Percentiles rank a stretch among this genome's conserved stretches.
These are phyloP conservation scores for Anaspis maculata DNA, from an alignment of 2,888 invertebrate genomes.

Conservation along the genomic window DNA sequence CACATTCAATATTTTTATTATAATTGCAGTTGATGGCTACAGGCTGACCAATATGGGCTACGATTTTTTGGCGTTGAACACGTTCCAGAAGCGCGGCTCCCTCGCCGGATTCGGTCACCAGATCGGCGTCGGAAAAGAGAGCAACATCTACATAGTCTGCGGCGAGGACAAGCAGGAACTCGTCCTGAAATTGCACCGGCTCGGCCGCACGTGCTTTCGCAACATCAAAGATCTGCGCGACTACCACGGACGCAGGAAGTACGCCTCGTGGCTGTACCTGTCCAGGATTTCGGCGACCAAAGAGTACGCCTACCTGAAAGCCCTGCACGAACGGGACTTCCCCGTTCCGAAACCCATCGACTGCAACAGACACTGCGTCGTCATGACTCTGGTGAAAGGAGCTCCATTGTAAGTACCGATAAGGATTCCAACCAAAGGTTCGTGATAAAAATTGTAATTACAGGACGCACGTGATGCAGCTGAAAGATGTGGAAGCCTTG, in stretches of 20 bases:
- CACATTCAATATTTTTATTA: background rate
- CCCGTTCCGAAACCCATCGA: slow-evolving; percentile 94
- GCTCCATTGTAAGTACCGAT: slow-evolving; percentile 68
- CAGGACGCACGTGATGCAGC: slow-evolving; percentile 53
- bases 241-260: slow-evolving; percentile 86
- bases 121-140: slow-evolving; percentile 98
- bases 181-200: slow-evolving; percentile 86
- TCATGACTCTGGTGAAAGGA: slow-evolving; percentile 89
- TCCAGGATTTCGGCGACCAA: slow-evolving; percentile 94
- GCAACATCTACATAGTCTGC: slow-evolving; percentile 87
- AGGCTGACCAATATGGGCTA: slow-evolving; percentile 93
- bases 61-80: slow-evolving; percentile 91
- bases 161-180: slow-evolving; percentile 70
- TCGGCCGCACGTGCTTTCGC: slow-evolving; percentile 93
- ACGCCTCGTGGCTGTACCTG: slow-evolving; percentile 91
- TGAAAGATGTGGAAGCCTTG: slow-evolving; percentile 63
- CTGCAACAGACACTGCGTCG: slow-evolving; percentile 89
- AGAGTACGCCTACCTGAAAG: slow-evolving; percentile 97
- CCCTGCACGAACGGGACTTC: slow-evolving; percentile 80
- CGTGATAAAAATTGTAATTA: slow-evolving; percentile 58
- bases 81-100: slow-evolving; percentile 67
- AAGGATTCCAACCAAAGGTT: slow-evolving; percentile 82
- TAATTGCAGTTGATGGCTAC: slow-evolving; percentile 80
- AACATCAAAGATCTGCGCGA: slow-evolving; percentile 94
- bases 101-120: slow-evolving; percentile 91